Evolutionary conservation across 2,797 vertebrate genomes (phyloP).

Genomic region (Ataeniobius toweri): DNA sequence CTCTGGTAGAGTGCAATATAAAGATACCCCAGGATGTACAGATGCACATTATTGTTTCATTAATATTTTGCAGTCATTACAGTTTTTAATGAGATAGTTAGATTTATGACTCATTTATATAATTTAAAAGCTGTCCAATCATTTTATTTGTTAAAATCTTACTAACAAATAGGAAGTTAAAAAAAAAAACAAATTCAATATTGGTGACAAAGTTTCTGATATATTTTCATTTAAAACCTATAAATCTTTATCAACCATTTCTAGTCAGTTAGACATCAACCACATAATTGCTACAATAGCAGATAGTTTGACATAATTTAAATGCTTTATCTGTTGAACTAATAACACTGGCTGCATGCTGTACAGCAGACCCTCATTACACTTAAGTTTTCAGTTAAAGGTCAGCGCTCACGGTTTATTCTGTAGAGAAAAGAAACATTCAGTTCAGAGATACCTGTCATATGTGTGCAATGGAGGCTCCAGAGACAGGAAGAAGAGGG

Average conservation of each 20-base stretch:
- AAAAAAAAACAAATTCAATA: neutral
- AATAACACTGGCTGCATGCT: too few relatives aligned
- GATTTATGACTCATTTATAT: neutral
- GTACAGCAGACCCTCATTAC: too few relatives aligned
- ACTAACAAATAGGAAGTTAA: neutral
- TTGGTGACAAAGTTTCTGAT: neutral
- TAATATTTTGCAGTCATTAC: neutral
- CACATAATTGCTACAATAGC: neutral
- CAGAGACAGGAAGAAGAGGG: neutral
- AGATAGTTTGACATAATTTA: neutral
- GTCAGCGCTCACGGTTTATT: neutral
- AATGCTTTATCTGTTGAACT: neutral
- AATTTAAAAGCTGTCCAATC: neutral
- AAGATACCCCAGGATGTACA: neutral
- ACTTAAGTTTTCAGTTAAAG: neutral
- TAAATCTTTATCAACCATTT: neutral
- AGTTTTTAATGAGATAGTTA: neutral
- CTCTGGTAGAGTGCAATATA: neutral
- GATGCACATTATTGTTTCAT: neutral
- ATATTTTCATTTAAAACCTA: neutral
- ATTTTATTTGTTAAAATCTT: neutral
- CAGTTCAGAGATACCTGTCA: neutral
- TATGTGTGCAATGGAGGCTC: neutral
- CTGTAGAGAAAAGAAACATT: neutral
- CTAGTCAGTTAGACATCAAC: too few relatives aligned